Evolutionary conservation across 64 coral and sea anemone genomes (phyloP).

Genomic region (Catalaphyllia jardinei): DNA sequence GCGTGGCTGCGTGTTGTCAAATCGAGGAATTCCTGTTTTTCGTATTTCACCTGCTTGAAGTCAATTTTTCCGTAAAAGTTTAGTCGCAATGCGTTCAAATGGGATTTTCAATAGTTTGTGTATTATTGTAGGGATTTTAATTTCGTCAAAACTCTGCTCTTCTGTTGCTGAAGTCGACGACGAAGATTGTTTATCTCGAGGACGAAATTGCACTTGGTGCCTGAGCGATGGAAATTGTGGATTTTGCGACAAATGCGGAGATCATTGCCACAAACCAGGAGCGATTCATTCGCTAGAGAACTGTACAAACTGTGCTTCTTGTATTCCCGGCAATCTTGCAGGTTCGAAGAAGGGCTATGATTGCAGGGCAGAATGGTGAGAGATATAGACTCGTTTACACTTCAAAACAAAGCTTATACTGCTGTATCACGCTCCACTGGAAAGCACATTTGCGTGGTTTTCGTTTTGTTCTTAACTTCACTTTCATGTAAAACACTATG

Average conservation of each 20-base stretch:
- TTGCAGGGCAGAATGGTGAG: constrained; percentile 92
- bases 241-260: constrained; percentile 94
- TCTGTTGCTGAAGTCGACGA: constrained; percentile 32
- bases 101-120: constrained; percentile 19
- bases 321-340: constrained; percentile 89
- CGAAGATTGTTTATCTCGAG: constrained; percentile 66
- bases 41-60: not conserved
- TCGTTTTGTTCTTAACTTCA: too few species aligned
- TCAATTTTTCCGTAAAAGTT: not conserved
- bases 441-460: too few species aligned
- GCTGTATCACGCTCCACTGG: not conserved
- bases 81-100: constrained; percentile 9
- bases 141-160: constrained; percentile 43
- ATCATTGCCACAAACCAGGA: constrained; percentile 90
- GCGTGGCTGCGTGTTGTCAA: not conserved
- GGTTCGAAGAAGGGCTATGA: constrained; percentile 83
- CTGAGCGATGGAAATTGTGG: constrained; percentile 97
- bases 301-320: constrained; percentile 93
- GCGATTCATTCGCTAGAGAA: constrained; percentile 91
- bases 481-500: too few species aligned
- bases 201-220: constrained; percentile 93
- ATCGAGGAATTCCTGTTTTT: constrained; percentile 15
- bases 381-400: not conserved
- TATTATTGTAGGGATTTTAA: constrained; percentile 15
- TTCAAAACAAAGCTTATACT: not conserved